These are phyloP conservation scores for Achatina immaculata DNA, from an alignment of 1,140 invertebrate species.

Conservation along the genomic window DNA sequence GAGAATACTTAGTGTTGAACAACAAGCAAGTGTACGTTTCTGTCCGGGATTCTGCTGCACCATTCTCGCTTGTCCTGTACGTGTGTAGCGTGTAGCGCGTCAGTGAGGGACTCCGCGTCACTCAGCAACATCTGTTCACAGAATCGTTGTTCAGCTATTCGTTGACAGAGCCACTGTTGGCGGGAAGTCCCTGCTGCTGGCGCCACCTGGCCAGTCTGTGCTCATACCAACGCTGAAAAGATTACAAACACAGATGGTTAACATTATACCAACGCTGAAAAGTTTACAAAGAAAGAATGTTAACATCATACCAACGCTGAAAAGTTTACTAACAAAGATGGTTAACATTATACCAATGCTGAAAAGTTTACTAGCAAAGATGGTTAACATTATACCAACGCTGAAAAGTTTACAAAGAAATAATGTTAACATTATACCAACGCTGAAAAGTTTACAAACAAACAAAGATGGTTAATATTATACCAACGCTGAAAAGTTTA, in stretches of 20 bases:
- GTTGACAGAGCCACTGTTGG: conserved; percentile 55
- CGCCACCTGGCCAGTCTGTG: conserved; percentile 60
- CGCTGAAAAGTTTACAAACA: too few relatives aligned
- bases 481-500: conserved; percentile 54
- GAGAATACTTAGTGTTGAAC: too few relatives aligned
- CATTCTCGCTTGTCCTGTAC: too few relatives aligned
- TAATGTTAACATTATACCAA: neutral
- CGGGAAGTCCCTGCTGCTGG: conserved; percentile 58
- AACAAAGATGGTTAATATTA: too few relatives aligned
- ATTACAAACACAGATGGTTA: too few relatives aligned
- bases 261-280: neutral
- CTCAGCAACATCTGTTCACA: too few relatives aligned
- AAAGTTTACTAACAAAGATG: too few relatives aligned
- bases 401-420: neutral
- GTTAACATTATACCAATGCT: conserved; percentile 59
- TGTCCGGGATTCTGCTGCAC: too few relatives aligned
- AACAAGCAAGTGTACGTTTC: too few relatives aligned
- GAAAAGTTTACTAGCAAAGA: conserved; percentile 43
- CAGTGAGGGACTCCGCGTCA: too few relatives aligned
- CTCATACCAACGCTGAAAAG: conserved; percentile 56
- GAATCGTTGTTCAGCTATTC: conserved; percentile 44
- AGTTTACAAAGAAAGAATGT: neutral
- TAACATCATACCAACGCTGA: too few relatives aligned
- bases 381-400: neutral
- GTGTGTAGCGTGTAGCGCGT: too few relatives aligned